Evolutionary conservation across 2,113 vertebrate genomes (phyloP).

Genomic region (Nycticebus coucang): DNA sequence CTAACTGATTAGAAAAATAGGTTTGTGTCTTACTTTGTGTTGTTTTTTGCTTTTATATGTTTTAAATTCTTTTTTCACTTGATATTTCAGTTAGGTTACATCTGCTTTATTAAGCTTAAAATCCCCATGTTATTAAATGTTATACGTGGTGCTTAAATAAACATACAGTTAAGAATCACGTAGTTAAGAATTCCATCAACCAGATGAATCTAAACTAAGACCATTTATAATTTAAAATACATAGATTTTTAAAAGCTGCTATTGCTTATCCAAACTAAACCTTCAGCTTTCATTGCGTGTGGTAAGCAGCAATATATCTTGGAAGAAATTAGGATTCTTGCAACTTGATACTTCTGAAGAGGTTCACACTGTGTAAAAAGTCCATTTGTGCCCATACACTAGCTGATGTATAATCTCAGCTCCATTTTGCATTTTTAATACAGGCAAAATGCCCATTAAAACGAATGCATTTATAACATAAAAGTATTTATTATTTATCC

Average conservation of each 20-base stretch:
- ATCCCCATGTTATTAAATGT: constrained; percentile 3
- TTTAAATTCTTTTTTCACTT: background rate
- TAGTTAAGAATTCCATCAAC: background rate
- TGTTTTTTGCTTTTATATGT: background rate
- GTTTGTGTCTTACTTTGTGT: background rate
- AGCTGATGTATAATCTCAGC: constrained; percentile 52
- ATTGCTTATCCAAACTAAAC: constrained; percentile 47
- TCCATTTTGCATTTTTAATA: constrained; percentile 60
- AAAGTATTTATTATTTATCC: constrained; percentile 57
- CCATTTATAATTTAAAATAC: constrained; percentile 36
- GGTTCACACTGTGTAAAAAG: constrained; percentile 76
- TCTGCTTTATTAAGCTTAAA: constrained; percentile 36
- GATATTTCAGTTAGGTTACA: constrained; percentile 29
- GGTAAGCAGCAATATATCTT: constrained; percentile 38
- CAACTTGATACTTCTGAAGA: constrained; percentile 70
- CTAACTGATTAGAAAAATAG: background rate
- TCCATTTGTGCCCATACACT: constrained; percentile 68
- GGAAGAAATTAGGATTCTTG: constrained; percentile 53
- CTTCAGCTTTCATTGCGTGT: constrained; percentile 30
- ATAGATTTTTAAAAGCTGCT: background rate
- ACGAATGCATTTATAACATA: constrained; percentile 51
- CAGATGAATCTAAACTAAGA: constrained; percentile 29
- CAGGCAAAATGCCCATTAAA: constrained; percentile 60
- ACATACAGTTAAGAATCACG: background rate
- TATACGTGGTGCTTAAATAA: constrained; percentile 21